Evolutionary conservation across 2,797 vertebrate species (phyloP).

Genomic region (Lagodon rhomboides): DNA sequence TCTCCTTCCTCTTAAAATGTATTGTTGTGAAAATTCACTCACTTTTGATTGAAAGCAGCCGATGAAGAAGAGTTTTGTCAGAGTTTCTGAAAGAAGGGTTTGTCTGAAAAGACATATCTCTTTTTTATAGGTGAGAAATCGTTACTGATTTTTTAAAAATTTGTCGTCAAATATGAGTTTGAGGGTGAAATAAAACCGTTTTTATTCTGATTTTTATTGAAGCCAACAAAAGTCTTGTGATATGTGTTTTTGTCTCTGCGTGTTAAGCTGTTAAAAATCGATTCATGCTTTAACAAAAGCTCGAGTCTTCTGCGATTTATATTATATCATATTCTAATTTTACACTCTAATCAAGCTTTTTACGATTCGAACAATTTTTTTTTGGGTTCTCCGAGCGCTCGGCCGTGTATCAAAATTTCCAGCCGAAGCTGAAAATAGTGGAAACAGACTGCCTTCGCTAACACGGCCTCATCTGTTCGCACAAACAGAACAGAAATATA

Average conservation of each 20-base stretch:
- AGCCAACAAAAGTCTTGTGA: conserved; percentile 19
- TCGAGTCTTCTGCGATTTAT: not conserved
- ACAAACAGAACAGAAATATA: conserved; percentile 63
- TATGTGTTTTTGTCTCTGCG: not conserved
- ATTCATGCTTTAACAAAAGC: not conserved
- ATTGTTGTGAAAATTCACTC: conserved; percentile 33
- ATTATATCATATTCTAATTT: conserved; percentile 29
- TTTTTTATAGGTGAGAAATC: conserved; percentile 25
- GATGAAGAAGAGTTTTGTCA: conserved; percentile 33
- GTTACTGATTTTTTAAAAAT: not conserved
- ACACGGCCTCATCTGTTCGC: conserved; percentile 60
- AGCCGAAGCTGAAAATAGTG: conserved; percentile 48
- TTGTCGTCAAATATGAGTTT: not conserved
- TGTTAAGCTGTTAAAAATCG: not conserved
- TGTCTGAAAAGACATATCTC: conserved; percentile 1
- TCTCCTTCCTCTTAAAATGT: conserved; percentile 19
- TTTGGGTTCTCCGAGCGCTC: conserved; percentile 14
- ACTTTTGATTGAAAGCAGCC: conserved; percentile 32
- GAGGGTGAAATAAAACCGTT: not conserved
- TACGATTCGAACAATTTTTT: conserved; percentile 25
- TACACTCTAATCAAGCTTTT: conserved; percentile 16
- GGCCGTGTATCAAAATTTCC: conserved; percentile 41
- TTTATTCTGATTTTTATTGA: conserved; percentile 9
- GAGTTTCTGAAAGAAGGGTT: conserved; percentile 26
- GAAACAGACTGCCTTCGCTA: conserved; percentile 62